Evolutionary conservation across 1,140 invertebrate genomes (phyloP).

Genomic region (Calephelis nemesis): DNA sequence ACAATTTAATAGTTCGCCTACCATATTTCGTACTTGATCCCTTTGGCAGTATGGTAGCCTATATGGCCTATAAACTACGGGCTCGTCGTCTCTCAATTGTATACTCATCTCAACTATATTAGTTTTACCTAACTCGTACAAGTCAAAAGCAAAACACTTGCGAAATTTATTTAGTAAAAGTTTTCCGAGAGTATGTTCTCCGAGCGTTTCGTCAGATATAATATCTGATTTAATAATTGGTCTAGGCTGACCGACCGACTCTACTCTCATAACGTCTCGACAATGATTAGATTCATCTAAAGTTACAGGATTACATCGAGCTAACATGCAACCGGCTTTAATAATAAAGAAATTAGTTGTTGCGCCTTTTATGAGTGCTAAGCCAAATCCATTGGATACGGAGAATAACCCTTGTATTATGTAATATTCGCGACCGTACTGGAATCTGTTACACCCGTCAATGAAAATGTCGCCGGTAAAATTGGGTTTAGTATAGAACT

Average conservation of each 20-base stretch:
- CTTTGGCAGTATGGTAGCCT: neutral
- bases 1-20: neutral
- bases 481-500: neutral
- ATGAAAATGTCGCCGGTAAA: neutral
- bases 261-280: constrained; percentile 3
- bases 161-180: neutral
- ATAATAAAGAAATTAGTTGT: neutral
- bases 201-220: neutral
- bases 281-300: neutral
- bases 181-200: neutral
- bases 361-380: neutral
- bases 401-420: neutral
- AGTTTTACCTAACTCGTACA: neutral
- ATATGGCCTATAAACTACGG: constrained; percentile 5
- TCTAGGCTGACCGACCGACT: neutral
- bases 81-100: neutral
- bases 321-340: neutral
- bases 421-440: neutral
- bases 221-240: neutral
- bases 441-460: neutral
- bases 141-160: neutral
- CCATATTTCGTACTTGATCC: neutral
- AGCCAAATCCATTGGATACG: neutral
- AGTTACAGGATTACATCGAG: neutral
- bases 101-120: neutral